phyloP scores from a whole-genome alignment of 2,797 vertebrate species.

The Chromis chromis region DNA sequence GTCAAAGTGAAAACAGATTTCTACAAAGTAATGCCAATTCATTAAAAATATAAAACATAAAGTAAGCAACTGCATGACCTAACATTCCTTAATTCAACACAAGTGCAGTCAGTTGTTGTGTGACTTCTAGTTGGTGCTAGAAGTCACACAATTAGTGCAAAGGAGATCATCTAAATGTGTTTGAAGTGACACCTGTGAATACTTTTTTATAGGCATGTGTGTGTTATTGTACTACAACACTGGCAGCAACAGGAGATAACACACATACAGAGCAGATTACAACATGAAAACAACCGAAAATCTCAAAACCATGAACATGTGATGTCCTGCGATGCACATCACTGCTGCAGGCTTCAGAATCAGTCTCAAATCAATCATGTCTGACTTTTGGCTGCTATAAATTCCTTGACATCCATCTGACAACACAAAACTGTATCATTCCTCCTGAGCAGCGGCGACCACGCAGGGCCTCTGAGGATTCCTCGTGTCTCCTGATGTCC shows the following conservation, averaged over 20 bases:
- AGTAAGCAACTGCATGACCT: too few species aligned
- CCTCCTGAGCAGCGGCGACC: not conserved
- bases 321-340: not conserved
- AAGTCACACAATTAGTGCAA: too few species aligned
- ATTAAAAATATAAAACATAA: too few species aligned
- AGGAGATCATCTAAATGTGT: too few species aligned
- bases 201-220: too few species aligned
- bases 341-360: not conserved
- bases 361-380: not conserved
- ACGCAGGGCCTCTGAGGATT: not conserved
- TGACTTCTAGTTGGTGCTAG: too few species aligned
- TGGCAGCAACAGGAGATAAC: not conserved
- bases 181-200: too few species aligned
- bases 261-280: not conserved
- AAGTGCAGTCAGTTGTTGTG: too few species aligned
- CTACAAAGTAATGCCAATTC: too few species aligned
- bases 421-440: not conserved
- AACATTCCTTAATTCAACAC: too few species aligned
- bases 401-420: not conserved
- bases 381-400: not conserved
- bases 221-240: too few species aligned
- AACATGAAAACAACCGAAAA: not conserved
- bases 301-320: not conserved
- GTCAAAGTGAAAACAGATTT: too few species aligned
- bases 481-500: slow-evolving; percentile 2